Base-by-base conservation (phyloP, 2,888 invertebrate species). In the Chydorus sphaericus region DNA sequence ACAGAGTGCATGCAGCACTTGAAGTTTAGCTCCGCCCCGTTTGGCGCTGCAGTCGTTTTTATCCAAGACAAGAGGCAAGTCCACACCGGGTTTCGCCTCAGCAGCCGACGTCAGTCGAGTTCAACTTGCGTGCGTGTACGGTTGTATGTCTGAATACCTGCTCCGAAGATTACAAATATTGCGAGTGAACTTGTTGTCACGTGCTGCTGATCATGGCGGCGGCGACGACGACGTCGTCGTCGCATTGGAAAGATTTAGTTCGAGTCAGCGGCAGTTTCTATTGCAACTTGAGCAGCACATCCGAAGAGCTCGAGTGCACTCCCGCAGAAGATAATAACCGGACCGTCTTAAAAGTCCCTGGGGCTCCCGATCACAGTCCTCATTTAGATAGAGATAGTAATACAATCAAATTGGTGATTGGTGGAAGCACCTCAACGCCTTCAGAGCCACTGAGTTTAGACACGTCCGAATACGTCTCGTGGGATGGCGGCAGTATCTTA, bases 221-320 rank as follows among this genome's bases (percentile, higher is more conserved):
- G n/a, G n/a, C n/a, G n/a, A n/a, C n/a, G n/a, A n/a, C 44, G 11
- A 4, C 26, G 3, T 10, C 28, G 23, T 7, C 20, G 1, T 8
- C 28, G 33, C 33, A 8, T 33, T 44, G 44, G 44, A 44, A 44
- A 28, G 44, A 44, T 44, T 44, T 44, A 23, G 44, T 44, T 23
- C 23, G 28, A 44, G 44, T 44, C 26, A 44, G 28, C 28, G 44
- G 44, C 44, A 44, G 44, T 44, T 44, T 44, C 20, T 44, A 44
- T 28, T 44, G 44, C 44, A 44, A 44, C 26, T 44, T 44, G 26
- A 26, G 26, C 11, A 5, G 20, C 18, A 44, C 4, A 44, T 14
- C 14, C 28, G 44, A 11, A 23, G 44, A 44, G n/a, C 28, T 44
- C 11, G 44, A 23, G 10, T 28, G 26, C 10, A 26, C 26, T 5